A percentile compares a stretch with the other conserved stretches of the same genome.
Evolutionary conservation across 2,113 vertebrate genomes (phyloP).

Genomic region (Bostrychus sinensis): DNA sequence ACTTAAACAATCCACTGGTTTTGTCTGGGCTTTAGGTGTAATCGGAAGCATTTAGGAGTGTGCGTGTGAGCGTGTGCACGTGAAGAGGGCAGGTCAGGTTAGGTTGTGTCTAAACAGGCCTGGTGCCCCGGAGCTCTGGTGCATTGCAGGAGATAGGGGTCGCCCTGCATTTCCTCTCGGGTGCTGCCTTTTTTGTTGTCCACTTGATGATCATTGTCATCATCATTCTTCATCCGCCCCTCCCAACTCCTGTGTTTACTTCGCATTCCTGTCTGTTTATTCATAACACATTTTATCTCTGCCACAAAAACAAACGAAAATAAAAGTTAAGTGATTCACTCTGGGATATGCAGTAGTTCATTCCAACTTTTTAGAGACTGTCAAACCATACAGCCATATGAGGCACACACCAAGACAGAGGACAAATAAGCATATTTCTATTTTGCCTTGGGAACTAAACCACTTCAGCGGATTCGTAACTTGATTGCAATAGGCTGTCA

Average conservation of each 20-base stretch:
- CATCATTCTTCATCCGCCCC: not conserved
- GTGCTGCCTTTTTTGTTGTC: conserved; percentile 19
- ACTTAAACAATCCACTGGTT: conserved; percentile 9
- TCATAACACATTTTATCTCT: conserved; percentile 1
- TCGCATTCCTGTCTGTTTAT: conserved; percentile 4
- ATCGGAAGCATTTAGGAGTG: conserved; percentile 15
- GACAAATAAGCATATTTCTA: conserved; percentile 44
- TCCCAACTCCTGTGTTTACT: no score
- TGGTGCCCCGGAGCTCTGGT: conserved; percentile 33
- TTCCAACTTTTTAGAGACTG: conserved; percentile 2
- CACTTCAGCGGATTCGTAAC: conserved; percentile 19
- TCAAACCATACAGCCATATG: conserved; percentile 1
- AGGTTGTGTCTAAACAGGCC: conserved; percentile 51
- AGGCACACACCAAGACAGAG: conserved; percentile 12
- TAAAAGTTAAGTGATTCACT: conserved; percentile 4
- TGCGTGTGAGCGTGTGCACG: conserved; percentile 4
- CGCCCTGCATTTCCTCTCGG: conserved; percentile 15
- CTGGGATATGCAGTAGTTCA: conserved; percentile 8
- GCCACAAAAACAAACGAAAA: not conserved
- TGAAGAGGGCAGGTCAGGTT: conserved; percentile 30
- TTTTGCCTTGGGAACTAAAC: conserved; percentile 30
- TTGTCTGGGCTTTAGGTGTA: conserved; percentile 24
- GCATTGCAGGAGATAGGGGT: conserved; percentile 39
- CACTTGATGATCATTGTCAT: conserved; percentile 8
- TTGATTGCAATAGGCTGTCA: not conserved